A percentile compares a stretch with the other conserved stretches of the same genome.
Evolutionary conservation across 2,888 invertebrate genomes (phyloP).

Genomic region (Sphecodes monilicornis): DNA sequence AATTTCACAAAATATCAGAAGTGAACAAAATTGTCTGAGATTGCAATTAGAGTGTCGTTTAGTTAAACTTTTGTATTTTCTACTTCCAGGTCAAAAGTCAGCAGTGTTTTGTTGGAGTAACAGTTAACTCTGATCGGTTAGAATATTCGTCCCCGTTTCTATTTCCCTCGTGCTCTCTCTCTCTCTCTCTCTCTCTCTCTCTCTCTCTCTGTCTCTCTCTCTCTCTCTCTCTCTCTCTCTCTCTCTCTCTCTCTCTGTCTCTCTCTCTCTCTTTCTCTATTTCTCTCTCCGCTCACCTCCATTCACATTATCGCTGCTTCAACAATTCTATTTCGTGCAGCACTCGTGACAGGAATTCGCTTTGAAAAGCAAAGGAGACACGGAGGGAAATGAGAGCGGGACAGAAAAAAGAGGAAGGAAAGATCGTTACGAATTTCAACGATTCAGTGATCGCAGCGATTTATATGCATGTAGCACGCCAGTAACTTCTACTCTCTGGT

Average conservation of each 20-base stretch:
- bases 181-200: neutral
- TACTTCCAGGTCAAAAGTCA: neutral
- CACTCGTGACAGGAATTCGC: conserved; percentile 53
- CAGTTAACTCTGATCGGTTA: conserved; percentile 18
- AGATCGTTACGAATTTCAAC: conserved; percentile 58
- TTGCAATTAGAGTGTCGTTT: neutral
- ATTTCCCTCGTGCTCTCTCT: no score
- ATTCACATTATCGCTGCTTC: conserved; percentile 42
- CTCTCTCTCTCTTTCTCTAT: neutral
- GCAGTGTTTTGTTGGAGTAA: conserved; percentile 20
- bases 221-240: neutral
- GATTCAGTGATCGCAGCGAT: conserved; percentile 56
- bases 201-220: neutral
- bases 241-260: neutral
- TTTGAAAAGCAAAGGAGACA: conserved; percentile 35
- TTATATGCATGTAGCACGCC: conserved; percentile 50
- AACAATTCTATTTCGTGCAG: conserved; percentile 47
- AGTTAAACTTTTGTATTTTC: neutral
- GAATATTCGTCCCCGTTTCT: conserved; percentile 3
- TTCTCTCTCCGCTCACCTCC: neutral
- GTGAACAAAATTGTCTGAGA: neutral
- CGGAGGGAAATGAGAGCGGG: conserved; percentile 30
- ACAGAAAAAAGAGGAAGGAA: conserved; percentile 6
- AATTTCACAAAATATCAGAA: neutral
- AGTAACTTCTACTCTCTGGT: conserved; percentile 17